A percentile compares a stretch with the other conserved stretches of the same genome.
Conservation (phyloP, 1,140 invertebrate species). For the Battus philenor region DNA sequence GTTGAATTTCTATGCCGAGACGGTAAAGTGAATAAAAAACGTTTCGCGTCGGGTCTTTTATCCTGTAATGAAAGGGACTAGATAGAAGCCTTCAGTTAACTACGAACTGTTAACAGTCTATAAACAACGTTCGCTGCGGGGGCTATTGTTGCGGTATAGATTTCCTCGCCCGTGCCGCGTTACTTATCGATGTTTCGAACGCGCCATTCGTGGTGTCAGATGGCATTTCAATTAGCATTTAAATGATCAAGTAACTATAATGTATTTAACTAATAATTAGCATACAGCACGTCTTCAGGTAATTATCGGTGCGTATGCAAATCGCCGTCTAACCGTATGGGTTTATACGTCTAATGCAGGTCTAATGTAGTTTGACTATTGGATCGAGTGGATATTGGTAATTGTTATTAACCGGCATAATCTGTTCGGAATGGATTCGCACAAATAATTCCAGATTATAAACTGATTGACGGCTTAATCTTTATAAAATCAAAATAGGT, state of each 20-base stretch:
- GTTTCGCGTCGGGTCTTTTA: too few species aligned
- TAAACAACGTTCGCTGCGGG: too few species aligned
- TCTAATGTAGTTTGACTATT: not conserved
- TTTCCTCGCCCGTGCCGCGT: too few species aligned
- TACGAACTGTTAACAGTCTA: too few species aligned
- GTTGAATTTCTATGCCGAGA: too few species aligned
- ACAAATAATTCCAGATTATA: too few species aligned
- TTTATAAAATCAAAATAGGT: too few species aligned
- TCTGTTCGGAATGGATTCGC: not conserved
- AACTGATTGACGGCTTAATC: too few species aligned
- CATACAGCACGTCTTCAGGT: conserved; percentile 3
- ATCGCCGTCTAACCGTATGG: not conserved
- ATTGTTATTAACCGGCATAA: not conserved
- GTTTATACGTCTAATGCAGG: too few species aligned
- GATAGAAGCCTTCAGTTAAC: too few species aligned
- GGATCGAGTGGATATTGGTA: conserved; percentile 3
- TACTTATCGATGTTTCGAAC: not conserved
- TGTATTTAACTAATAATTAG: conserved; percentile 9
- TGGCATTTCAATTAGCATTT: conserved; percentile 5
- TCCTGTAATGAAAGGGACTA: too few species aligned
- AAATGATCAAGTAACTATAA: conserved; percentile 5
- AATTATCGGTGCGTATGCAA: conserved; percentile 11
- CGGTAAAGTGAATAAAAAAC: too few species aligned
- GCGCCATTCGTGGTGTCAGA: not conserved
- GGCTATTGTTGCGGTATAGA: not conserved